Base-by-base conservation (phyloP, 2,113 vertebrate species). In the Pitta sordida region DNA sequence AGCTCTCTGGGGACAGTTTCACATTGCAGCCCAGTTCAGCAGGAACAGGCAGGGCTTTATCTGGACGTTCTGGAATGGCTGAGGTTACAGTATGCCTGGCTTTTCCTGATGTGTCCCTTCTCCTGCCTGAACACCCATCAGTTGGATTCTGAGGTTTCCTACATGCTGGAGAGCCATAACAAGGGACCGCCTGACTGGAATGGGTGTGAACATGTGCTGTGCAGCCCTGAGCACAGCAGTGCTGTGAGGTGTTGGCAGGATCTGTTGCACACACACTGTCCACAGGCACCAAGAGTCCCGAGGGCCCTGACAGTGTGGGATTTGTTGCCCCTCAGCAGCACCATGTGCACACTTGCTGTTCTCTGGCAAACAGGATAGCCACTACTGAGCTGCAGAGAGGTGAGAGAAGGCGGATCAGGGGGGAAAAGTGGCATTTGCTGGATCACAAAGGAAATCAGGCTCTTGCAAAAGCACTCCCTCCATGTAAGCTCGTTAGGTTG, bases 41-140 rank as follows among this genome's bases (percentile, higher is more conserved):
- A 79, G 91, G 65, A 96, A n/a, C 43, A 94, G 67, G 53, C 89
- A 84, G 49, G 17, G 52, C n/a, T 92, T 96, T 95, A 96, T 94
- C 94, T 83, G 91, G 81, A 94, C 2, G n/a, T 34, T 85, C 59
- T 85, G 63, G 75, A 83, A 15, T 52, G 75, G 43, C 63, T 73
- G 34, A 4, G 2, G 55, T 95, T 88, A 80, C 79, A 0, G 4
- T 30, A 58, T n/a, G 85, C 90, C 82, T 85, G 67, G 32, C 32
- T 85, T 91, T 94, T 88, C 70, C 82, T 86, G 71, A 93, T 59
- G 36, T 74, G 55, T 80, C 75, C 59, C 70, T 85, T 91, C 81
- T 91, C 59, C n/a, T 60, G 69, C 36, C 64, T 92, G 68, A 88
- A 93, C 91, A 77, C 44, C 53, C 65, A 77, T 82, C 48, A 69